Percentiles rank a stretch among this genome's conserved stretches.
phyloP scores from a whole-genome alignment of 2,113 vertebrate species.

The Gavia stellata region DNA sequence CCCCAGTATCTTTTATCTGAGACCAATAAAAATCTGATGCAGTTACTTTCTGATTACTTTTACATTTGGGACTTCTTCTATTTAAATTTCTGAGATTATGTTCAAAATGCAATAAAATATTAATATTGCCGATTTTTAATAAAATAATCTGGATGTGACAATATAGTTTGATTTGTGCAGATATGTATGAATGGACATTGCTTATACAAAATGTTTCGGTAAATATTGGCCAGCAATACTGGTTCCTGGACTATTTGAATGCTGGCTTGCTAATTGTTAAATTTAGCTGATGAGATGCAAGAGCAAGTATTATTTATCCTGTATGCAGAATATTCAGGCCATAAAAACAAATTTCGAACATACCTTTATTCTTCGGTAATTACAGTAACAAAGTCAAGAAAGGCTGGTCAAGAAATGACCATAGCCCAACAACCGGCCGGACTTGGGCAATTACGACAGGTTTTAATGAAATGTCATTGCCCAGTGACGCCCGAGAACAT shows the following conservation, averaged over 20 bases:
- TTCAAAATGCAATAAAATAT: background rate
- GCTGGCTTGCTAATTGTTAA: background rate
- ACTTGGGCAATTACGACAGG: background rate
- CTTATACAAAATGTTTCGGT: background rate
- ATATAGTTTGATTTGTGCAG: background rate
- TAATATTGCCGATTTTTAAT: background rate
- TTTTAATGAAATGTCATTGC: background rate
- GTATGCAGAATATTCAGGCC: background rate
- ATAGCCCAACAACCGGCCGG: background rate
- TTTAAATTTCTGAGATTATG: background rate
- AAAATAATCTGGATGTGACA: background rate
- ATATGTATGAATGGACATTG: background rate
- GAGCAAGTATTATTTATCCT: background rate
- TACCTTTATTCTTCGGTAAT: constrained; percentile 21
- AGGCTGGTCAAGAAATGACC: background rate
- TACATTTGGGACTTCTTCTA: background rate
- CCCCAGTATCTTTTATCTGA: background rate
- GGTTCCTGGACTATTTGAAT: background rate
- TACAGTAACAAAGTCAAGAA: constrained; percentile 16
- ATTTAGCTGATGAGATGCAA: background rate
- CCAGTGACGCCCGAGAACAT: background rate
- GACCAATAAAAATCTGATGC: background rate
- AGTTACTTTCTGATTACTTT: background rate
- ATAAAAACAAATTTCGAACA: constrained; percentile 9
- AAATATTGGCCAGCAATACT: background rate